Evolutionary conservation across 2,113 vertebrate species (phyloP), one percentile per base, ranked within the genome.

Genomic region (Glaucomys volans): DNA sequence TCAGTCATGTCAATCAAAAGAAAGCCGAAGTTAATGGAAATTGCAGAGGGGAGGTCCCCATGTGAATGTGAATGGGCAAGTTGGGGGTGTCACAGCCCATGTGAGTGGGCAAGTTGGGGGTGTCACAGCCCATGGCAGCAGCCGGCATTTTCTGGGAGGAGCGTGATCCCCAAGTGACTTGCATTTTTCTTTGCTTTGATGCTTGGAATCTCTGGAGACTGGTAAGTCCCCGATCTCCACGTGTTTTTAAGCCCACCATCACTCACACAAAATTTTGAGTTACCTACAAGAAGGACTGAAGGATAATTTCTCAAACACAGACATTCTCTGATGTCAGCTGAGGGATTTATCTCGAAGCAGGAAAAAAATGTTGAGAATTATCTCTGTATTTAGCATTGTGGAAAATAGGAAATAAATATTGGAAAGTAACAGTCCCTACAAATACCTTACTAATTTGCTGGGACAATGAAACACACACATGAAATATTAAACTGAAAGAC

Each of bases 171-270:
- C 16, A 37, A 22, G 11, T 54, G 11, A 42, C 22, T 66, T 42
- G 30, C 14, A n/a, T 24, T 66, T 72, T 42, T 52, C 30, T 64
- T 64, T 54, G 66, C 28, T 42, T 66, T 83, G 92, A 26, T n/a
- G n/a, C 1, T 13, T 64, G 10, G 4, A 57, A 57, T 30, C 24
- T 18, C 9, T 42, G 40, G 40, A 79, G 77, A 10, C 9, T 35
- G 14, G 11, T 24, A 35, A 17, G n/a, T 11, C 1, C 17, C 28
- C 42, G 9, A 47, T 59, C 35, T 5, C 20, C 2, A n/a, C 0
- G 6, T 18, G 22, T 32, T 69, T 77, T 71, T 62, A 47, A 50
- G 50, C 18, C 17, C 1, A 59, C 17, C 47, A 22, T 90, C 24
- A 35, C 4, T 32, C 13, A 18, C 16, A 32, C 6, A 37, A n/a